These are phyloP conservation scores for Pharmacophagus antenor DNA, from an alignment of 2,888 invertebrate genomes.

Conservation along the genomic window DNA sequence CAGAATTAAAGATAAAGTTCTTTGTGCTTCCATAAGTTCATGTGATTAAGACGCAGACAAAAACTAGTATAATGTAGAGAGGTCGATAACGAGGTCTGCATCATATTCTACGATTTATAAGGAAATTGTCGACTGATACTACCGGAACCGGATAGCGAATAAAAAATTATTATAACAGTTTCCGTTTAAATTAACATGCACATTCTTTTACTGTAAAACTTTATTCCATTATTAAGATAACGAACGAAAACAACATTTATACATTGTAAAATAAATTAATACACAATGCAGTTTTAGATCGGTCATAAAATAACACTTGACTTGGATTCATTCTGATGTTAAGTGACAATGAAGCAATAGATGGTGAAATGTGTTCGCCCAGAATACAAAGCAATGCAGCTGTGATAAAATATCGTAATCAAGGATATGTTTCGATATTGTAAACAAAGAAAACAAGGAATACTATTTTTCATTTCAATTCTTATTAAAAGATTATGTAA, in stretches of 20 bases:
- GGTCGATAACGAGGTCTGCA: slow-evolving; percentile 31
- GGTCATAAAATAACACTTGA: no score
- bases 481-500: background rate
- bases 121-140: background rate
- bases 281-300: no score
- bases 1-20: background rate
- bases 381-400: no score
- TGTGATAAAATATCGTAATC: no score
- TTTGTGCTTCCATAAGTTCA: background rate
- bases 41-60: background rate
- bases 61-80: slow-evolving; percentile 33
- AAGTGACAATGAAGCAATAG: no score
- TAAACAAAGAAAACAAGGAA: background rate
- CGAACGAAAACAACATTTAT: no score
- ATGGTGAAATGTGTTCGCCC: no score
- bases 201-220: background rate
- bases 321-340: no score
- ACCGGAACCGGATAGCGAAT: background rate
- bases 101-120: background rate
- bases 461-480: background rate
- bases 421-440: no score
- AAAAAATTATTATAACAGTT: background rate
- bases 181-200: background rate
- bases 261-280: no score
- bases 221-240: background rate